Evolutionary conservation across 2,113 vertebrate genomes (phyloP).

Genomic region (Stomatorhinus ivindoensis): DNA sequence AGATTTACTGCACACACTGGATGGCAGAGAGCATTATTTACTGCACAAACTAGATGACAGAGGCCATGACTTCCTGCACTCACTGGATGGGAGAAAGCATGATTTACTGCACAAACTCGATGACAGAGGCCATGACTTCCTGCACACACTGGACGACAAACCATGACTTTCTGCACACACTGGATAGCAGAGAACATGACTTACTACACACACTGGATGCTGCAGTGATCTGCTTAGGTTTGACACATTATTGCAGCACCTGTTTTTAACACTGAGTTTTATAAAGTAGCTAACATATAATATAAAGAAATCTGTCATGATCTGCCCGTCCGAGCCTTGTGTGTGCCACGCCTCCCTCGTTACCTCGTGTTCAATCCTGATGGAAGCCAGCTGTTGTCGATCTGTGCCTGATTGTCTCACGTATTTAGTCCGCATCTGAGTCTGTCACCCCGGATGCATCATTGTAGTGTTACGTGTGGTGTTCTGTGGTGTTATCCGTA

Average conservation of each 20-base stretch:
- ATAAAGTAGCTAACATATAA: not conserved
- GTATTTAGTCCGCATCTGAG: too few species aligned
- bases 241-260: not conserved
- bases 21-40: not conserved
- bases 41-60: too few species aligned
- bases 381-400: too few species aligned
- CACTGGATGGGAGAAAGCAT: not conserved
- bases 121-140: not conserved
- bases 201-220: not conserved
- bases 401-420: too few species aligned
- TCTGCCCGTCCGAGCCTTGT: too few species aligned
- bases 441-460: too few species aligned
- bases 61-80: not conserved
- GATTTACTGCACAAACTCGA: not conserved
- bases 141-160: not conserved
- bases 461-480: too few species aligned
- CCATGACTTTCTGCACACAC: not conserved
- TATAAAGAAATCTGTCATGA: too few species aligned
- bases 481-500: too few species aligned
- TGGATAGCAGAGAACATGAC: not conserved
- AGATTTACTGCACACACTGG: not conserved
- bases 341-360: too few species aligned
- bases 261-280: not conserved
- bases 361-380: too few species aligned
- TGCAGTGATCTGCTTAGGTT: not conserved